Evolutionary conservation across 37 sponge, comb jelly and placozoan genomes (phyloP), one percentile per base, ranked within the genome.

Genomic region (Crambe crambe): DNA sequence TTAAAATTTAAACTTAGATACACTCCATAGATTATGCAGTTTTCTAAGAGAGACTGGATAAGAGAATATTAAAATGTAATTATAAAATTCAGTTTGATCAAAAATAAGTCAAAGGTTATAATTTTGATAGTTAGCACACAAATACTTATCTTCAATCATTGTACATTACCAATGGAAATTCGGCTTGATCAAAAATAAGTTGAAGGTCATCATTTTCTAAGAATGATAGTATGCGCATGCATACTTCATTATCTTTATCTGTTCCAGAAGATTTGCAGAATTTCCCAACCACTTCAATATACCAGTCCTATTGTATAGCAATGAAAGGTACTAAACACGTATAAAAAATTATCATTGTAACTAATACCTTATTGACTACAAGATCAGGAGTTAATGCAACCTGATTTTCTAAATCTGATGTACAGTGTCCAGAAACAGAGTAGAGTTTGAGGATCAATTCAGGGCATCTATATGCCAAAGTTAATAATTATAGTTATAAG

Each of bases 11-110:
- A 34, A 47, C 35, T 54, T n/a, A 79, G 79, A 38, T 26, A 17
- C 30, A 79, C 56, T 42, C 79, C 79, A 47, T 68, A 56, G 0
- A 54, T 25, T 25, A 79, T 79, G 44, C 79, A 79, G 56, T 44
- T 36, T 54, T 79, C 69, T 43, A 79, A 54, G 9, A 79, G 38
- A 20, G 37, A 37, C 79, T 79, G 66, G 40, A 65, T 15, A 41
- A 42, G 30, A 9, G 30, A 3, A 20, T 5, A 68, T 4, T 10
- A 12, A 37, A 20, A 35, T 8, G 30, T 10, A 31, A 38, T 35
- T 26, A 60, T 60, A 60, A 60, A 23, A 22, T 21, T 60, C 25
- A 60, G 35, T 37, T 51, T 57, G 23, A 44, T 31, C 75, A 58
- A 75, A 29, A 35, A 75, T 35, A 20, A 25, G 22, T 0, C 34